A percentile compares a stretch with the other conserved stretches of the same genome.
Conservation (phyloP, 2,113 vertebrate genomes). For the Notothenia rossii region DNA sequence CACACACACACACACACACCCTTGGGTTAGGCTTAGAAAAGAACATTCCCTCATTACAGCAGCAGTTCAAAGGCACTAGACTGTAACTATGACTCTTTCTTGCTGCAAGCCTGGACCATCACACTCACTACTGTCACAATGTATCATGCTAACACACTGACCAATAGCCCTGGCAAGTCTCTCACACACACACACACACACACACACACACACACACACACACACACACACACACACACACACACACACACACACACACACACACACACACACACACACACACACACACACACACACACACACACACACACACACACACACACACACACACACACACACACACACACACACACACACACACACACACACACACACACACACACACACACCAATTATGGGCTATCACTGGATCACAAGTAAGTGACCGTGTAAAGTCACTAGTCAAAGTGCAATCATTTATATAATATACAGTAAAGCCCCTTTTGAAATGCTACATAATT, state of each 20-base stretch:
- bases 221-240: conserved; percentile 9
- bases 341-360: conserved; percentile 23
- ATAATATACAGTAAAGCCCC: neutral
- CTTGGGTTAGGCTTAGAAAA: conserved; percentile 59
- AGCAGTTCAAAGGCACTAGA: conserved; percentile 59
- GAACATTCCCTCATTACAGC: conserved; percentile 70
- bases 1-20: conserved; percentile 21
- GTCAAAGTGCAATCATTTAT: neutral
- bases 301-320: neutral
- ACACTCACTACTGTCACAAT: conserved; percentile 54
- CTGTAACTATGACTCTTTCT: conserved; percentile 62
- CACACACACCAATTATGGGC: conserved; percentile 25
- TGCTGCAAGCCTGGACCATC: conserved; percentile 61
- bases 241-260: conserved; percentile 7
- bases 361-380: conserved; percentile 17
- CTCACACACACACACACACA: conserved; percentile 2
- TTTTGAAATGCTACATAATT: neutral
- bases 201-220: conserved; percentile 28
- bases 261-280: conserved; percentile 27
- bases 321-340: conserved; percentile 14
- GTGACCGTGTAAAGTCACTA: conserved; percentile 4
- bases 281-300: conserved; percentile 6
- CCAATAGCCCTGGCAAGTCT: conserved; percentile 34
- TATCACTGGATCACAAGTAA: conserved; percentile 26
- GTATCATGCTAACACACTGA: conserved; percentile 60